Evolutionary conservation across 2,888 invertebrate species (phyloP).

Genomic region (Andrena trimmerana): DNA sequence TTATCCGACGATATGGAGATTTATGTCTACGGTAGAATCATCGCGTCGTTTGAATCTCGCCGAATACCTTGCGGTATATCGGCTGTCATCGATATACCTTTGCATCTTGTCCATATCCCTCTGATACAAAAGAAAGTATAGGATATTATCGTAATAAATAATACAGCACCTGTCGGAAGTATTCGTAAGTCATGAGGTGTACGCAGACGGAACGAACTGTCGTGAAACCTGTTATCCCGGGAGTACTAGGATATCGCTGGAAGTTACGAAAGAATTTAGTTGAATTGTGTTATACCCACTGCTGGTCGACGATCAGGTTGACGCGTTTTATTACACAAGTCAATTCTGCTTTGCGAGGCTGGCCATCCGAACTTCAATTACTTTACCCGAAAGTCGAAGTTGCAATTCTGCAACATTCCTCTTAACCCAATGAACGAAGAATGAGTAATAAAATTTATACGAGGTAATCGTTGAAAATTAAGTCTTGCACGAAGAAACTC

Average conservation of each 20-base stretch:
- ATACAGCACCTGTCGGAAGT: slow-evolving; percentile 22
- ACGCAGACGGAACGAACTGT: slow-evolving; percentile 1
- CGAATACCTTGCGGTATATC: neutral
- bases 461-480: neutral
- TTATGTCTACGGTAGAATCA: slow-evolving; percentile 27
- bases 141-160: neutral
- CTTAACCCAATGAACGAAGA: too few species aligned
- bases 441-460: too few species aligned
- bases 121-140: slow-evolving; percentile 2
- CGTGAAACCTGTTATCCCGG: neutral
- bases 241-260: slow-evolving; percentile 5
- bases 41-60: slow-evolving; percentile 1
- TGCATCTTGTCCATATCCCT: neutral
- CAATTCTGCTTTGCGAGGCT: slow-evolving; percentile 42
- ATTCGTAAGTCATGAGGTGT: neutral
- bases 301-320: neutral
- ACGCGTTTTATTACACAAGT: neutral
- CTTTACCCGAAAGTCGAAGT: neutral
- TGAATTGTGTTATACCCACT: neutral
- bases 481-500: neutral
- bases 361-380: slow-evolving; percentile 25
- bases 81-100: neutral
- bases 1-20: slow-evolving; percentile 59
- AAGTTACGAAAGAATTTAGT: neutral
- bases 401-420: neutral